Evolutionary conservation across 2,797 vertebrate genomes (phyloP).

Genomic region (Lagorchestes hirsutus): DNA sequence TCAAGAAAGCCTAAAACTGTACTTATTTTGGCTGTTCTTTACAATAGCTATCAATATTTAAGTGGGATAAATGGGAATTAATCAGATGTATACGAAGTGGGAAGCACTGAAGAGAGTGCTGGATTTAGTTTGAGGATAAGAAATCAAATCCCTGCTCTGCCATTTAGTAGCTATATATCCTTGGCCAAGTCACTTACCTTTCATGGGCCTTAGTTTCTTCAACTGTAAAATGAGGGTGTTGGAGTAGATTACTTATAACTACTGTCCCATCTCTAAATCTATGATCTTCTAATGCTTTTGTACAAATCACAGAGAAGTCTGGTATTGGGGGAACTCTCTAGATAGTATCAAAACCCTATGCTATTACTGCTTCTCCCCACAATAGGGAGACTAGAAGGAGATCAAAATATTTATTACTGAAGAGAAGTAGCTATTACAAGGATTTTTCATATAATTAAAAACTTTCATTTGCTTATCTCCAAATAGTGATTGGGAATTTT

Average conservation of each 20-base stretch:
- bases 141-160: not conserved
- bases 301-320: not conserved
- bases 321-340: not conserved
- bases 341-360: too few species aligned
- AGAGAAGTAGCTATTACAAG: not conserved
- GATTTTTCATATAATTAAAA: not conserved
- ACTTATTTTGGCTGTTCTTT: not conserved
- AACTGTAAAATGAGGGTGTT: not conserved
- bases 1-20: not conserved
- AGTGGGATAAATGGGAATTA: not conserved
- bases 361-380: not conserved
- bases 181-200: not conserved
- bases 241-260: not conserved
- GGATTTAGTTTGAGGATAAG: not conserved
- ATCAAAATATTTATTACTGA: not conserved
- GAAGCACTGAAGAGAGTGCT: not conserved
- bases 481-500: not conserved
- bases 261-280: constrained; percentile 26
- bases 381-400: not conserved
- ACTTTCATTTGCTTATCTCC: not conserved
- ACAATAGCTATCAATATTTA: not conserved
- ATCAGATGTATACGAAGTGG: not conserved
- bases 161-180: not conserved
- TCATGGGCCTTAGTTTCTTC: not conserved
- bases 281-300: not conserved